phyloP scores from a whole-genome alignment of 1,140 invertebrate species.

The Drosophila pseudoobscura region DNA sequence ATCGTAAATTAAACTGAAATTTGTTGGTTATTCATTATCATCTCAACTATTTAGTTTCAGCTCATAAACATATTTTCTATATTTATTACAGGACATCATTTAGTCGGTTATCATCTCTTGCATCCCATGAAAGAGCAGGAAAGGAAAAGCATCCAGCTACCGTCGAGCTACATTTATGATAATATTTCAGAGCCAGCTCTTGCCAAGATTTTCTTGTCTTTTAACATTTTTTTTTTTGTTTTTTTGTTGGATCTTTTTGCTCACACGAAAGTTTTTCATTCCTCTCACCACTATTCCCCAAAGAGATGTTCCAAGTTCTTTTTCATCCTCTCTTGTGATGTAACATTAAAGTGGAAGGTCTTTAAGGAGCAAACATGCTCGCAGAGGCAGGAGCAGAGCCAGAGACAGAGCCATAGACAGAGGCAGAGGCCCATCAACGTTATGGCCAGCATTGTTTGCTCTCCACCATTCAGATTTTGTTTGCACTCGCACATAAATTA shows the following conservation, averaged over 20 bases:
- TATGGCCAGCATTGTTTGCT: constrained; percentile 56
- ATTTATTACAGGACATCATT: constrained; percentile 1
- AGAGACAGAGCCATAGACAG: background rate
- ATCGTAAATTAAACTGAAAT: too few species aligned
- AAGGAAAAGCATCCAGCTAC: constrained; percentile 32
- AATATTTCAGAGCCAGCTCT: constrained; percentile 53
- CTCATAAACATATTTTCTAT: constrained; percentile 7
- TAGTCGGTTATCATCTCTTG: background rate
- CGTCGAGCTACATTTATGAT: constrained; percentile 35
- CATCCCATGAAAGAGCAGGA: constrained; percentile 14
- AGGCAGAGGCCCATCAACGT: constrained; percentile 32
- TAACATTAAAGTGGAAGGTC: constrained; percentile 19
- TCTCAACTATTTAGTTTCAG: background rate
- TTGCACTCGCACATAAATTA: constrained; percentile 73
- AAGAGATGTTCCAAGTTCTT: background rate
- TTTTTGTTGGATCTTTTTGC: constrained; percentile 2
- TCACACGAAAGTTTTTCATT: constrained; percentile 33
- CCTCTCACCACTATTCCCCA: constrained; percentile 30
- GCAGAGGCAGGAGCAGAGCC: too few species aligned
- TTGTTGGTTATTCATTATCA: too few species aligned
- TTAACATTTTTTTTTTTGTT: background rate
- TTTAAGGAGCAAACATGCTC: constrained; percentile 23
- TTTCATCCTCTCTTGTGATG: background rate
- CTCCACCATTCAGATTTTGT: constrained; percentile 56
- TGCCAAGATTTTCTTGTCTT: constrained; percentile 25